Evolutionary conservation across 2,113 vertebrate genomes (phyloP), one percentile per base, ranked within the genome.

Genomic region (Chunga burmeisteri): DNA sequence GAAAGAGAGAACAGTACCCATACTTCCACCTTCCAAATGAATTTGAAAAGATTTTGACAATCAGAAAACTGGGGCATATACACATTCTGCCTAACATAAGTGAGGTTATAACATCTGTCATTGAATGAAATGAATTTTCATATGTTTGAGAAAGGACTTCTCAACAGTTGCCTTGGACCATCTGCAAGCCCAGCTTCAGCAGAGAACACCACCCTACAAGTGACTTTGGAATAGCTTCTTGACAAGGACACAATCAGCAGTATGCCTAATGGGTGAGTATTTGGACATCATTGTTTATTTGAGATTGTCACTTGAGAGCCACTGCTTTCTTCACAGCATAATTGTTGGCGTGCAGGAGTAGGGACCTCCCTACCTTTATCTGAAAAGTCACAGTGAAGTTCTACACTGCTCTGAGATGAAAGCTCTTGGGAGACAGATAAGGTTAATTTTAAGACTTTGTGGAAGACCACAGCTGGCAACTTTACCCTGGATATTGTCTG

Each of bases 121-220:
- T 6, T 30, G 17, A 80, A n/a, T 9, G 3, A 71, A 67, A 80
- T 40, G 3, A 58, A 61, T 83, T 90, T 74, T 75, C 67, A 49
- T 2, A 7, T 50, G 8, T 65, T n/a, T 70, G 38, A 52, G 34
- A 65, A 85, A 77, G 4, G 6, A 36, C 1, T 61, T 72, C 9
- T 50, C 32, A 58, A 25, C 4, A 10, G 3, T 77, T 63, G 7
- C 26, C 29, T 66, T 66, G 10, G 3, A 32, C 13, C 2, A 62
- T 29, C 8, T 36, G 15, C 88, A 92, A 94, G 78, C 32, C 2
- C 8, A 52, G 8, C 18, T 56, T 15, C 55, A n/a, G 11, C 30
- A 85, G 16, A 52, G 30, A 19, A 65, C 30, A 34, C 4, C 4
- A n/a, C 5, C 30, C 18, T 25, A 36, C 1, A 0, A 30, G 7